Evolutionary conservation across 2,888 invertebrate genomes (phyloP).

Genomic region (Hemithea aestivaria): DNA sequence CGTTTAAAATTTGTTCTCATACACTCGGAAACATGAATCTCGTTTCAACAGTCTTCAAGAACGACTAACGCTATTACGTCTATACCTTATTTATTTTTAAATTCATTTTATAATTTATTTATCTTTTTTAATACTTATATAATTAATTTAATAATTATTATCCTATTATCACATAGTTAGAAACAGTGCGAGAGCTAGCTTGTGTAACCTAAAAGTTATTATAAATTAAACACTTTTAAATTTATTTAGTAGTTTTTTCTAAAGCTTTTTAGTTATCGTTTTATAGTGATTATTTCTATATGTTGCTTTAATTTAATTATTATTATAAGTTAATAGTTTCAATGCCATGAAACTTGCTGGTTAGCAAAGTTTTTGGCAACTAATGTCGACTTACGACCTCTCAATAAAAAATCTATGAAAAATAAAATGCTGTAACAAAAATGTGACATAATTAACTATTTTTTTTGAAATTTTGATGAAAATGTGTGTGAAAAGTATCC

Average conservation of each 20-base stretch:
- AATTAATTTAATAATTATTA: too few species aligned
- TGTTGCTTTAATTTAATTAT: conserved; percentile 10
- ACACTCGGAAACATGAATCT: too few species aligned
- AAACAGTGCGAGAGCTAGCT: conserved; percentile 7
- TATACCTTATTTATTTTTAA: too few species aligned
- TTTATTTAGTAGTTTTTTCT: conserved; percentile 2
- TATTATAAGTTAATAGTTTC: conserved; percentile 9
- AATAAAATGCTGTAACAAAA: conserved; percentile 35
- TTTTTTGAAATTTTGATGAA: too few species aligned
- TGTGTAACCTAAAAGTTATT: conserved; percentile 1
- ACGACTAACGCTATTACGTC: too few species aligned
- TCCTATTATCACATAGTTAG: too few species aligned
- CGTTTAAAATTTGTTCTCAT: too few species aligned
- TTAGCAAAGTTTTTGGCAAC: conserved; percentile 13
- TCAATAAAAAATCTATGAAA: conserved; percentile 16
- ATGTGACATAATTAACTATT: conserved; percentile 14
- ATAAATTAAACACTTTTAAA: background rate
- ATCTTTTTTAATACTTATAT: too few species aligned
- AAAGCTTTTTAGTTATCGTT: conserved; percentile 7
- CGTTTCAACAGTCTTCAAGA: too few species aligned
- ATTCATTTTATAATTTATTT: too few species aligned
- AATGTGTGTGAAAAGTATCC: too few species aligned
- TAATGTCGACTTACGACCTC: conserved; percentile 21
- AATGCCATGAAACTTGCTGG: conserved; percentile 13
- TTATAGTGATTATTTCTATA: background rate